Evolutionary conservation across 37 sponge, comb jelly and placozoan species (phyloP), one percentile per base, ranked within the genome.

Genomic region (Aphrocallistes beatrix): DNA sequence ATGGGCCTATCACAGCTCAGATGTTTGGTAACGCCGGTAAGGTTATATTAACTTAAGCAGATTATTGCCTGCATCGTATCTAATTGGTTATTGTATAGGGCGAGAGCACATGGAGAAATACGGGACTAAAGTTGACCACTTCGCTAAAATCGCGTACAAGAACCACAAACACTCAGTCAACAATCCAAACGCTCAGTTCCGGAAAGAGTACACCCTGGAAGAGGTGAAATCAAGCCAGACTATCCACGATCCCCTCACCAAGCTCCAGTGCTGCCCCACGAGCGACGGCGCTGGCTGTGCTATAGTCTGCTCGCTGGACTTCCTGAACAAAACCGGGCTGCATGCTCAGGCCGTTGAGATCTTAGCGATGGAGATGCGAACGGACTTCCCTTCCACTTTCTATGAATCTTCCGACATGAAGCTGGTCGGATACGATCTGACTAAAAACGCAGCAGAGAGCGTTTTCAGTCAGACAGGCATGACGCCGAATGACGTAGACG

Each of bases 101-200:
- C 82, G 51, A 37, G 96, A 96, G 37, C 96, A 96, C 88, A 96
- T 96, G 96, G 87, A 89, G 81, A 90, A 87, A 86, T 96, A 90
- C 82, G 96, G 94, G 88, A 92, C 96, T 9, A 91, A 30, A 0
- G 38, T 75, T 0, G 96, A 96, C 1, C 94, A 94, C 51, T 92
- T 96, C 87, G 96, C 94, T 36, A 96, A 96, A 86, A 94, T 96
- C 37, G 96, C 96, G 0, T 51, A 85, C 87, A 96, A 96, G 89
- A 96, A 96, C 84, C 96, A 96, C 83, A 86, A 50, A 17, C 96
- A 96, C 84, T 96, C 96, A 21, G 88, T 84, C 39, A 93, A 93
- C 86, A 96, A 96, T 81, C 94, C 94, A 87, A 45, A 93, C 84
- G 90, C 96, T 21, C 96, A 96, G 90, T 93, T 96, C 69, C 84